These are phyloP conservation scores for Sesamia nonagrioides DNA, from an alignment of 1,140 invertebrate species.

Conservation along the genomic window DNA sequence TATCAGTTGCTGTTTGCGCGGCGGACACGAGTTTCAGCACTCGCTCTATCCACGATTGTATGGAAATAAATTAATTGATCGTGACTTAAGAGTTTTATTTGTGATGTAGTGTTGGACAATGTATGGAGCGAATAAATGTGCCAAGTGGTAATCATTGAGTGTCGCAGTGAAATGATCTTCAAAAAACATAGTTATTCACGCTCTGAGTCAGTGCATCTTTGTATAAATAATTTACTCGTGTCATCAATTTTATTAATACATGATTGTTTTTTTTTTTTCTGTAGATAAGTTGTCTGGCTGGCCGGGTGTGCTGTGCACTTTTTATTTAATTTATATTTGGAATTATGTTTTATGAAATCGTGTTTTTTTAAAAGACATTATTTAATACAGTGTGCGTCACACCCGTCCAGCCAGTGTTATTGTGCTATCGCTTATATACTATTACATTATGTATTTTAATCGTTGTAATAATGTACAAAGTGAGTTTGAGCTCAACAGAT, in stretches of 20 bases:
- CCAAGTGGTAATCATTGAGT: conserved; percentile 48
- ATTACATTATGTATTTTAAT: conserved; percentile 77
- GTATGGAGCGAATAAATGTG: conserved; percentile 50
- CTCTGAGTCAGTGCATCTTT: conserved; percentile 50
- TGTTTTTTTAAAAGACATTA: conserved; percentile 71
- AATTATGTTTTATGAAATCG: conserved; percentile 56
- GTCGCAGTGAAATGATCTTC: conserved; percentile 39
- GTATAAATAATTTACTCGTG: conserved; percentile 56
- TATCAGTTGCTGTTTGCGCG: neutral
- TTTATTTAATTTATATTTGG: conserved; percentile 62
- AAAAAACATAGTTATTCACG: conserved; percentile 18
- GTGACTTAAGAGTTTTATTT: conserved; percentile 47
- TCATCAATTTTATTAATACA: conserved; percentile 54
- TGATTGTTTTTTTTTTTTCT: conserved; percentile 66
- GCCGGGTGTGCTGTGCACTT: conserved; percentile 56
- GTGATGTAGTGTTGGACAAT: conserved; percentile 43
- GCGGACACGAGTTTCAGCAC: neutral
- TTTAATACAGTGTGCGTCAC: conserved; percentile 53
- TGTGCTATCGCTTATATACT: conserved; percentile 78
- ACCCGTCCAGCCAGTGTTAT: conserved; percentile 55
- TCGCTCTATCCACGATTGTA: neutral
- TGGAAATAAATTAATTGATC: conserved; percentile 24
- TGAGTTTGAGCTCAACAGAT: conserved; percentile 82
- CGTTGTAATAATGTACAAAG: conserved; percentile 85
- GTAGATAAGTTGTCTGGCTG: conserved; percentile 70